phyloP scores from a whole-genome alignment of 2,113 vertebrate species.

The Zosterops hypoxanthus region DNA sequence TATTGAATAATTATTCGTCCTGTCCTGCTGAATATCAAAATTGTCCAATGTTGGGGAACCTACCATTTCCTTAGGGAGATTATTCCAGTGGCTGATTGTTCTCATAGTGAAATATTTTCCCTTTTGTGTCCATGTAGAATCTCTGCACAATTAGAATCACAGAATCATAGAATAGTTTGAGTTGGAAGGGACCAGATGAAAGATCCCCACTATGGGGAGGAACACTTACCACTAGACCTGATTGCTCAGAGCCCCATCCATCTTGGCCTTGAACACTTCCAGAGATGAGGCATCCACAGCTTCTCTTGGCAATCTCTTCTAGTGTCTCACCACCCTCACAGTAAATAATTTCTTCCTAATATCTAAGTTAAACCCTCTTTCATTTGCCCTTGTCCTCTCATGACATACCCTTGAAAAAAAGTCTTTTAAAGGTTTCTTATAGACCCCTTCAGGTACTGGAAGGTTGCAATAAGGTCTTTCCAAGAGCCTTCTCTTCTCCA shows the following conservation, averaged over 20 bases:
- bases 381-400: not conserved
- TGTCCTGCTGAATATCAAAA: not conserved
- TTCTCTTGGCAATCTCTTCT: not conserved
- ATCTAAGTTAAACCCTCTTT: not conserved
- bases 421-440: not conserved
- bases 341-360: not conserved
- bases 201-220: accelerated
- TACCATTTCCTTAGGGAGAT: not conserved
- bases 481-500: not conserved
- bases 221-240: not conserved
- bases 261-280: not conserved
- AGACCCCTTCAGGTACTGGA: not conserved
- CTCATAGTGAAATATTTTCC: not conserved
- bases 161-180: not conserved
- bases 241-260: not conserved
- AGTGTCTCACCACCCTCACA: not conserved
- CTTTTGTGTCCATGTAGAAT: not conserved
- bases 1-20: not conserved
- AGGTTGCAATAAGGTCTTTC: not conserved
- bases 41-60: not conserved
- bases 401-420: accelerated
- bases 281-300: not conserved
- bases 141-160: not conserved
- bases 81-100: not conserved
- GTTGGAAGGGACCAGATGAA: not conserved